phyloP scores from a whole-genome alignment of 2,797 vertebrate species.

The Choloepus didactylus region DNA sequence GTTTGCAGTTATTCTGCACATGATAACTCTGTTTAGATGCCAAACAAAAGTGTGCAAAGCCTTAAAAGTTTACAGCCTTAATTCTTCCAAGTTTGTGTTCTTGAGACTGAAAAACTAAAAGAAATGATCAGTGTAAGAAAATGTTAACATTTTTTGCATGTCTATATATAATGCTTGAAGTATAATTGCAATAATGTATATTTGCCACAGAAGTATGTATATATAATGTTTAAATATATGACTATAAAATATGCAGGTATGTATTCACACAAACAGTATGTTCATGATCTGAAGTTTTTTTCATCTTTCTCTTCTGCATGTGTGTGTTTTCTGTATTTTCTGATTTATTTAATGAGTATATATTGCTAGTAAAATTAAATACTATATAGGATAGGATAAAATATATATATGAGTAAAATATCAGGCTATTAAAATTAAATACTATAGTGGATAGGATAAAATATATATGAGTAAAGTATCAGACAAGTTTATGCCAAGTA shows the following conservation, averaged over 20 bases:
- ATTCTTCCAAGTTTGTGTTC: neutral
- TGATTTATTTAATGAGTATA: neutral
- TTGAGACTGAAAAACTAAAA: neutral
- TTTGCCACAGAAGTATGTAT: neutral
- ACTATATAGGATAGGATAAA: neutral
- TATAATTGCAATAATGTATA: neutral
- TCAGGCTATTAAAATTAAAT: neutral
- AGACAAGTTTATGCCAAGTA: neutral
- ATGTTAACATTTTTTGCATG: neutral
- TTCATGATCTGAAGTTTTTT: conserved; percentile 16
- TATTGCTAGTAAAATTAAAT: conserved; percentile 23
- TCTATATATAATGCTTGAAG: neutral
- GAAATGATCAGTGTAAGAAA: neutral
- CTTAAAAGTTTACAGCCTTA: neutral
- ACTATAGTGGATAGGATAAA: neutral
- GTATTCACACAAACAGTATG: neutral
- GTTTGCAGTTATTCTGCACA: neutral
- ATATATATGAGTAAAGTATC: neutral
- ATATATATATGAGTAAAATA: neutral
- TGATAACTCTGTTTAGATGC: neutral
- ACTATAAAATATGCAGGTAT: neutral
- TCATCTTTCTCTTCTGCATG: neutral
- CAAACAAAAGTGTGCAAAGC: neutral
- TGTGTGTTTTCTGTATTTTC: conserved; percentile 38
- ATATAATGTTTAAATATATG: neutral